A percentile compares a stretch with the other conserved stretches of the same genome.
These are phyloP conservation scores for Anagrus nilaparvatae DNA, from an alignment of 1,140 invertebrate genomes.

Conservation along the genomic window DNA sequence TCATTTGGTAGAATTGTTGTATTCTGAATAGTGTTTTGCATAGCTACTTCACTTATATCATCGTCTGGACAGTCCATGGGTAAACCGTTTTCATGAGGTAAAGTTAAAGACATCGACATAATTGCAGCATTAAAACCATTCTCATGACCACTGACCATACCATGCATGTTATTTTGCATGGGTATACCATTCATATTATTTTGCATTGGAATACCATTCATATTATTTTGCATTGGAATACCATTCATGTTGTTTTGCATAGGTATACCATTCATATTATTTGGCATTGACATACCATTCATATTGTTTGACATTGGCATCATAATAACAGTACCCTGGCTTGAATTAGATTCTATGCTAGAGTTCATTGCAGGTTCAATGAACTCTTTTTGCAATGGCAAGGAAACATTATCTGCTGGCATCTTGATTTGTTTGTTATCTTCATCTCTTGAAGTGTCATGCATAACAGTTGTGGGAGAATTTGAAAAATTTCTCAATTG, in stretches of 20 bases:
- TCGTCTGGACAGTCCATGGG: constrained; percentile 39
- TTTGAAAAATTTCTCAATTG: constrained; percentile 2
- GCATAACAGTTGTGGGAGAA: constrained; percentile 4
- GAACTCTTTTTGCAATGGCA: not conserved
- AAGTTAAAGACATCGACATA: constrained; percentile 36
- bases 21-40: constrained; percentile 42
- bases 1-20: constrained; percentile 36
- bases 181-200: too few relatives aligned
- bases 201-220: constrained; percentile 13
- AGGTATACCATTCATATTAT: too few relatives aligned
- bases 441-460: constrained; percentile 1
- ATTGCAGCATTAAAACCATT: constrained; percentile 34
- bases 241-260: constrained; percentile 21
- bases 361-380: constrained; percentile 21
- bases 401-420: not conserved
- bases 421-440: not conserved
- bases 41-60: constrained; percentile 40
- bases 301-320: not conserved
- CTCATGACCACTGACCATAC: constrained; percentile 22
- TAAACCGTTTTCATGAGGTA: constrained; percentile 38
- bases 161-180: too few relatives aligned
- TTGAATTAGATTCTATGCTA: constrained; percentile 28
- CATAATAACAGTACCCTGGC: constrained; percentile 25
- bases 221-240: constrained; percentile 27
- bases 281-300: too few relatives aligned